phyloP scores from a whole-genome alignment of 2,888 invertebrate species.

The Caenorhabditis sp. region DNA sequence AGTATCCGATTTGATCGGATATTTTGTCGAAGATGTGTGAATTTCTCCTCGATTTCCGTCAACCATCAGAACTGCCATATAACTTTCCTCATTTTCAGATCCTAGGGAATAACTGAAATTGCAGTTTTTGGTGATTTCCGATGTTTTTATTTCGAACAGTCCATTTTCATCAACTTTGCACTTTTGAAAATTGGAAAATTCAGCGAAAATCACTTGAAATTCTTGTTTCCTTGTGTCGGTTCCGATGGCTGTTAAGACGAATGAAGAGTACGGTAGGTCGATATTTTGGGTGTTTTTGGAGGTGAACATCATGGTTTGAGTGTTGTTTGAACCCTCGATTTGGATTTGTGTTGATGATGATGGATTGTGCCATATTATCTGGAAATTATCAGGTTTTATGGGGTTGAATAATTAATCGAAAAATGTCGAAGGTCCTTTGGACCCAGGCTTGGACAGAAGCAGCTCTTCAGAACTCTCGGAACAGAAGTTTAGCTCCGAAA shows the following conservation, averaged over 20 bases:
- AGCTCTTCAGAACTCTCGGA: no score
- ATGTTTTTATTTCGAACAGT: not conserved
- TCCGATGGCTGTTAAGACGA: conserved; percentile 18
- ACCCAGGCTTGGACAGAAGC: no score
- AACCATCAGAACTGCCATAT: not conserved
- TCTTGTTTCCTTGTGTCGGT: conserved; percentile 19
- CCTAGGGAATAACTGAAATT: not conserved
- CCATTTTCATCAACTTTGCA: not conserved
- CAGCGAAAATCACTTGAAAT: conserved; percentile 4
- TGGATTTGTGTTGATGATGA: conserved; percentile 8
- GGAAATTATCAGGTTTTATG: not conserved
- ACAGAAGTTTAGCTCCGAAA: no score
- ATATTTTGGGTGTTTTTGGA: conserved; percentile 10
- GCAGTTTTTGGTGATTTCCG: not conserved
- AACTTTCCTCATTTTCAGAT: not conserved
- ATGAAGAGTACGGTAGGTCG: conserved; percentile 13
- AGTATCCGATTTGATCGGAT: not conserved
- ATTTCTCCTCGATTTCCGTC: not conserved
- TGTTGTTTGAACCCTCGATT: conserved; percentile 21
- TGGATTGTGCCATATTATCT: conserved; percentile 28
- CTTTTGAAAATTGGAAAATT: conserved; percentile 9
- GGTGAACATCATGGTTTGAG: conserved; percentile 8
- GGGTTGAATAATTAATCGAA: no score
- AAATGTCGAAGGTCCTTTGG: no score
- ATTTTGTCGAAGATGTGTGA: not conserved